Percentiles rank a stretch among this genome's conserved stretches.
Evolutionary conservation across 64 coral and sea anemone species (phyloP).

Genomic region (Stichodactyla mertensii): DNA sequence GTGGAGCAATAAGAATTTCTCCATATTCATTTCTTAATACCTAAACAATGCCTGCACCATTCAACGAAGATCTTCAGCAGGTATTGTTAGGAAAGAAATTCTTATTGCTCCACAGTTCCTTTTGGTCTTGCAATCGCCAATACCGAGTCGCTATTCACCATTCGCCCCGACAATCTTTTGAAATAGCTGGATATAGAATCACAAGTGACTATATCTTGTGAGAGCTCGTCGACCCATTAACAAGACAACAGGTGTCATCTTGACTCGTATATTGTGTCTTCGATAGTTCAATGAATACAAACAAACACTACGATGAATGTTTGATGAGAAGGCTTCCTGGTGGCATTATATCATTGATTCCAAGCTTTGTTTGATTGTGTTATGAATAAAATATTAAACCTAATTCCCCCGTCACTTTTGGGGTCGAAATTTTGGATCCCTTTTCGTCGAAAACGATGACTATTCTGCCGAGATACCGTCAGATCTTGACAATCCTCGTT

Average conservation of each 20-base stretch:
- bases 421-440: not conserved
- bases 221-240: not conserved
- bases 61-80: too few species aligned
- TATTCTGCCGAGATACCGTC: conserved; percentile 1
- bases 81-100: too few species aligned
- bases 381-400: conserved; percentile 16
- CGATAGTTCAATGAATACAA: not conserved
- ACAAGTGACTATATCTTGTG: not conserved
- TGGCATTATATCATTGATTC: conserved; percentile 15
- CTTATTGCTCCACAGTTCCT: too few species aligned
- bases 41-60: too few species aligned
- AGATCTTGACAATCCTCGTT: not conserved
- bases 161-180: too few species aligned
- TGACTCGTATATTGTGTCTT: not conserved
- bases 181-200: too few species aligned
- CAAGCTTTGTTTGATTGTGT: conserved; percentile 3
- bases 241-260: not conserved
- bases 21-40: too few species aligned
- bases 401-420: conserved; percentile 10
- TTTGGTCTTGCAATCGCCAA: too few species aligned
- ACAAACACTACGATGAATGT: not conserved
- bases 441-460: conserved; percentile 1
- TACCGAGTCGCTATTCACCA: too few species aligned
- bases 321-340: not conserved
- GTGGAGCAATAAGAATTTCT: too few species aligned